Base-by-base conservation (phyloP, 1,140 invertebrate genomes). In the Cyclargus thomasi region DNA sequence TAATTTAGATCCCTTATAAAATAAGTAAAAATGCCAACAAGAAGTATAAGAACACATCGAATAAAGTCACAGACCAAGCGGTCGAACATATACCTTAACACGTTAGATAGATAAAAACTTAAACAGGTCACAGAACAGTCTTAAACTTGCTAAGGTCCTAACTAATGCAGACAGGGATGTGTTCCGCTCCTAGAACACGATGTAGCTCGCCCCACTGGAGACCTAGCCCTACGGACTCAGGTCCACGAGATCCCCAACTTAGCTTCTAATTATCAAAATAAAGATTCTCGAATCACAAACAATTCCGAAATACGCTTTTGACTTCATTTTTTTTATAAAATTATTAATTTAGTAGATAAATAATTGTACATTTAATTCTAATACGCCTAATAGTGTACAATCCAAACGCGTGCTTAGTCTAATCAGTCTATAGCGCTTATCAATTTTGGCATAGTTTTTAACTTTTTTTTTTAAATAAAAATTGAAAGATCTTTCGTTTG, bases 1-100 rank as follows among this genome's bases (percentile, higher is more conserved):
- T 90, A 90, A 89, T 90, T 90, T 90, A 84, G 88, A 86, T 82
- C 82, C 80, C 86, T 90, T 88, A 89, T 88, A 90, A 90, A 90
- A 89, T 90, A 90, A 88, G 86, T 89, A 89, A 88, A 87, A 90
- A 88, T 85, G 86, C 88, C 88, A 90, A 90, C 88, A 90, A 90
- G 86, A 90, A 87, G 83, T 90, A 88, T 87, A 88, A 88, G 88
- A 90, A 90, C 86, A 90, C 88, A 90, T 89, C 80, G 82, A 74
- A 85, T 83, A 88, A 83, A 80, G 85, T 82, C 76, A 67, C 62
- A 72, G 75, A 70, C 64, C 73, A 73, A 72, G 81, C 71, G 75
- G 74, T 76, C 77, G 80, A 82, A 76, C 76, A 79, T 75, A 76
- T 72, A 77, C 75, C 85, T 81, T 83, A 86, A 86, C 81, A 81